Evolutionary conservation across 2,113 vertebrate genomes (phyloP).

Genomic region (Ptyas mucosa): DNA sequence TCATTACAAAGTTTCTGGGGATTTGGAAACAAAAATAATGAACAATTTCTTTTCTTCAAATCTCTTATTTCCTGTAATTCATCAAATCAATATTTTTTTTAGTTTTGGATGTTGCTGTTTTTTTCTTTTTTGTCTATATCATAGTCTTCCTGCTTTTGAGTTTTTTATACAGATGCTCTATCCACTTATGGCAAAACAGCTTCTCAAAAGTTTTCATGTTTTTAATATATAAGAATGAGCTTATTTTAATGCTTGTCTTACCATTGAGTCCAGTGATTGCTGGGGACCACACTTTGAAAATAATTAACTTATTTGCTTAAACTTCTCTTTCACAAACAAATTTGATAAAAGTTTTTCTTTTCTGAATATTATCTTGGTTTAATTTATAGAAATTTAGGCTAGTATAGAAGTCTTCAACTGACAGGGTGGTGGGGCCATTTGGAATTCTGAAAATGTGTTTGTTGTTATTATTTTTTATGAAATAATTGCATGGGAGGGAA

Average conservation of each 20-base stretch:
- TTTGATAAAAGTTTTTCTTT: not conserved
- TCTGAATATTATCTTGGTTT: not conserved
- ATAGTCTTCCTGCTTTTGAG: conserved; percentile 56
- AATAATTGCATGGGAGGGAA: not conserved
- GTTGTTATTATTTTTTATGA: not conserved
- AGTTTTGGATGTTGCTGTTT: conserved; percentile 53
- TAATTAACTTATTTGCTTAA: not conserved
- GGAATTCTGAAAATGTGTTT: not conserved
- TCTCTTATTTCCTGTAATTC: conserved; percentile 75
- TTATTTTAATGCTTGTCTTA: not conserved
- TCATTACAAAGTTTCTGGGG: conserved; percentile 66
- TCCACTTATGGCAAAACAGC: conserved; percentile 25
- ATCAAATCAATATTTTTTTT: conserved; percentile 63
- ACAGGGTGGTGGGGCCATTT: not conserved
- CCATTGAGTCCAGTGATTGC: not conserved
- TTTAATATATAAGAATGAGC: not conserved
- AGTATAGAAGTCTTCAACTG: not conserved
- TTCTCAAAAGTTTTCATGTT: not conserved
- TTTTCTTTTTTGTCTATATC: conserved; percentile 64
- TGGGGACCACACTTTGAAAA: not conserved
- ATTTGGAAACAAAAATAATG: conserved; percentile 67
- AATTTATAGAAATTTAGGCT: not conserved
- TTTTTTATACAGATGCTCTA: conserved; percentile 32
- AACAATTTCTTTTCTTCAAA: conserved; percentile 64
- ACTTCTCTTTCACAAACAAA: not conserved